phyloP scores from a whole-genome alignment of 2,113 vertebrate species.

The Garra rufa region DNA sequence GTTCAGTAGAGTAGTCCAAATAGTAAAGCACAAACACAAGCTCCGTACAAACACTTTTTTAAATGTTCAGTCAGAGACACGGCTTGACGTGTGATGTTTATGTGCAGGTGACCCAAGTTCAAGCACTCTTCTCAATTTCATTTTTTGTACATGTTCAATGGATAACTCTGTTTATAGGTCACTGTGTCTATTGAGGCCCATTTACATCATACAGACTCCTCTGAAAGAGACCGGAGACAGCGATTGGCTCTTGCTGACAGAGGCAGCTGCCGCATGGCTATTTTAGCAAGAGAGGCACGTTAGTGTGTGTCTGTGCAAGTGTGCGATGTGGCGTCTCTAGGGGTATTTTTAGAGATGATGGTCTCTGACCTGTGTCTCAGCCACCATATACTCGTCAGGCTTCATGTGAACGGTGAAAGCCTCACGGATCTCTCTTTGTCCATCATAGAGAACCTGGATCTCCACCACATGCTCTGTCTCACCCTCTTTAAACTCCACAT shows the following conservation, averaged over 20 bases:
- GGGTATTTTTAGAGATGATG: conserved; percentile 50
- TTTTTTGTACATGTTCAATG: conserved; percentile 55
- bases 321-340: conserved; percentile 65
- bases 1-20: not conserved
- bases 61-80: not conserved
- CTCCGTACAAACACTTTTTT: not conserved
- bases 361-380: conserved; percentile 81
- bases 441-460: conserved; percentile 83
- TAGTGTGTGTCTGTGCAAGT: conserved; percentile 36
- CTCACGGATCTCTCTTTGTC: conserved; percentile 85
- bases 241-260: conserved; percentile 74
- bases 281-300: conserved; percentile 71
- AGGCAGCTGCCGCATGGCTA: conserved; percentile 77
- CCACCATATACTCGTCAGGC: conserved; percentile 86
- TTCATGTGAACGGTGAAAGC: conserved; percentile 85
- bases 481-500: conserved; percentile 81
- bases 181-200: conserved; percentile 65
- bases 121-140: not conserved
- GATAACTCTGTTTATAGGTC: conserved; percentile 71
- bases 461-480: conserved; percentile 82
- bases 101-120: not conserved
- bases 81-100: not conserved
- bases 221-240: conserved; percentile 66
- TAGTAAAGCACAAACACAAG: too few relatives aligned
- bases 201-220: conserved; percentile 63